Evolutionary conservation across 35 echinoderm and acorn worm genomes (phyloP), one percentile per base, ranked within the genome.

Genomic region (Heliocidaris tuberculata): DNA sequence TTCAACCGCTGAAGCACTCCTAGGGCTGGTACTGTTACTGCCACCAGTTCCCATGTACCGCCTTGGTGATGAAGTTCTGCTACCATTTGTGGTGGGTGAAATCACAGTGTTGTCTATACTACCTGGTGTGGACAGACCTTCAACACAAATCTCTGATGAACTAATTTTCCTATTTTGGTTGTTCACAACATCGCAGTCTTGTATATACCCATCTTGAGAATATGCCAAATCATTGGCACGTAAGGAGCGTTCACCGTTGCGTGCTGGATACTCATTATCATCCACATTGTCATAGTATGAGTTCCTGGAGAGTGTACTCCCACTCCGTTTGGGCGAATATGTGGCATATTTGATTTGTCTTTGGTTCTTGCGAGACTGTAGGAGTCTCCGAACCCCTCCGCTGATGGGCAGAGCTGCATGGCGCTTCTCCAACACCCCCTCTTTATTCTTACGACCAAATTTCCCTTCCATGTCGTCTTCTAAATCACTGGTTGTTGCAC

Each of bases 251-350:
- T 59, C 91, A 50, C 48, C 29, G 6, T 94, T 95, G 7, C 95
- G 31, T 19, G 11, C 17, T 32, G 60, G 94, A 24, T 85, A 94
- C 8, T 95, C 94, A 27, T 96, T 95, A 9, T 96, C 97, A 30
- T 97, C 92, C 29, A 98, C 93, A 32, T 98, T 98, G 90, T 98
- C 97, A 88, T 98, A 98, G 85, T 90, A 96, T 21, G 97, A 98
- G 7, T 95, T 86, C 11, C 90, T 94, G 32, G 95, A 91, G 0
- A 78, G 65, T 78, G 65, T 78, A 16, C 47, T 32, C 8, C 94
- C 94, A n/a, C 96, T 95, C 52, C 97, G 96, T 31, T 94, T 95
- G 21, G 94, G 94, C 31, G 97, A 98, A 94, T 98, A 98, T 6
- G 96, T 98, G 32, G 97, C 97, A 92, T 98, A 98, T 86, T 98